Evolutionary conservation across 2,113 vertebrate genomes (phyloP), one percentile per base, ranked within the genome.

Genomic region (Eudorcas thomsonii): DNA sequence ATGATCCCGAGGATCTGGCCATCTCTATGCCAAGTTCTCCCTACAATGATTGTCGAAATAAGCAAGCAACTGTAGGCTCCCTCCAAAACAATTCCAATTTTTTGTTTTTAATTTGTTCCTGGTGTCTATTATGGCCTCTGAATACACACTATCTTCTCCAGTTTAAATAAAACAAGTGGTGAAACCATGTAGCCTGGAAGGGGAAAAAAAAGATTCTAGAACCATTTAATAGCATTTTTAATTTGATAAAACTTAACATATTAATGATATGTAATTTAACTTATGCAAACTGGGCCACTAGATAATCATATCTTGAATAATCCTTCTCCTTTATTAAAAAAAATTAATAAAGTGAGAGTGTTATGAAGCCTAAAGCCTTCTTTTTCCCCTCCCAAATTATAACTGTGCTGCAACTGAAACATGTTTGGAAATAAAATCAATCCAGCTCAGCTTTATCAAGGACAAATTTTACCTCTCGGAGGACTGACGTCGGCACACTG

Each of bases 261-360:
- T 74, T 94, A 91, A 92, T 91, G 62, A 94, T 96, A 87, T 50
- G 62, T 94, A 90, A 98, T 98, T 97, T 98, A 97, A 94, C 71
- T 95, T 87, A 67, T 7, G 55, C 94, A 96, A 95, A 95, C 54
- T 94, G 93, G 86, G 95, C 43, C 62, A 71, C 55, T 21, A 26
- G 87, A 96, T 91, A 86, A 89, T 93, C 54, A 43, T 71, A 98
- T 94, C 48, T 98, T 95, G 57, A 97, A 92, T 94, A 97, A 97
- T 96, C 50, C 90, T 89, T 91, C 57, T 94, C 83, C 33, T 94
- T 96, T 95, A 94, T 88, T 95, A 96, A 95, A 94, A 86, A 96
- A 96, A 88, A 88, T 85, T 94, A 97, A 96, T 97, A 93, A 97
- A 90, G 52, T 57, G 67, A 71, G 36, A 93, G 21, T 74, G 77